Percentiles rank a stretch among this genome's conserved stretches.
These are phyloP conservation scores for Mus musculus DNA, from an alignment of 2,113 vertebrate species.

Conservation along the genomic window GRCm39 chr3:132682501-132683000, in stretches of 20 bases:
- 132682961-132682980: conserved; percentile 45
- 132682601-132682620: too few relatives aligned
- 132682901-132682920: conserved; percentile 67
- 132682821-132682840: conserved; percentile 25
- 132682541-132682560: too few relatives aligned
- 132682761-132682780: conserved; percentile 28
- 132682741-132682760: conserved; percentile 26
- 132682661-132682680: conserved; percentile 3
- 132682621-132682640: too few relatives aligned
- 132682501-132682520: too few relatives aligned
- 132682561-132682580: too few relatives aligned
- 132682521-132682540: too few relatives aligned
- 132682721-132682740: conserved; percentile 8
- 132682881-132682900: conserved; percentile 43
- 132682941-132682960: conserved; percentile 61
- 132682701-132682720: conserved; percentile 42
- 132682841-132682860: conserved; percentile 52
- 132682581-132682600: too few relatives aligned
- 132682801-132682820: conserved; percentile 55
- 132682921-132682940: neutral
- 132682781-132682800: neutral
- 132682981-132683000: conserved; percentile 32
- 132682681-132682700: conserved; percentile 9
- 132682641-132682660: too few relatives aligned
- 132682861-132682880: conserved; percentile 47